A percentile compares a stretch with the other conserved stretches of the same genome.
Evolutionary conservation across 2,797 vertebrate genomes (phyloP).

Genomic region (Aldrovandia affinis): DNA sequence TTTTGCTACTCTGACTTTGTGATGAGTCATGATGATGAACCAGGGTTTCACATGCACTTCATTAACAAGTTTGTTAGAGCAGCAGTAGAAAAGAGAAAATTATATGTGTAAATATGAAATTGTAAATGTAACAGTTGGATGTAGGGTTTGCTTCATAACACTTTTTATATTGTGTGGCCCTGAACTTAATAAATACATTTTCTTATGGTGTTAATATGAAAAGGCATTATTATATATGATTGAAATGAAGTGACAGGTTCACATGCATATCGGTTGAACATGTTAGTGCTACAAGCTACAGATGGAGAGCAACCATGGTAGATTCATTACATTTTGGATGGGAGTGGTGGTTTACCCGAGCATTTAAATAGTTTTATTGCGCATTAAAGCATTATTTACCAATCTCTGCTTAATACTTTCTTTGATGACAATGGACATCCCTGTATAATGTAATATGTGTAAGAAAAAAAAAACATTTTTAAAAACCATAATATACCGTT

Average conservation of each 20-base stretch:
- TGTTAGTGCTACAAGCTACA: not conserved
- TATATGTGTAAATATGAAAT: not conserved
- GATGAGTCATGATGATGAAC: not conserved
- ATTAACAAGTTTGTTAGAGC: not conserved
- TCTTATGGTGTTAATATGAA: not conserved
- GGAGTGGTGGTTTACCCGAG: not conserved
- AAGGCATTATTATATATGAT: not conserved
- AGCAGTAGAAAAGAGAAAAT: not conserved
- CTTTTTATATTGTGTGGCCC: not conserved
- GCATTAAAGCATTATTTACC: slow-evolving; percentile 7
- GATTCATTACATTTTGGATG: not conserved
- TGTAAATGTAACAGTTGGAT: not conserved
- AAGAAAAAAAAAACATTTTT: too few species aligned
- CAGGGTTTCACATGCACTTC: not conserved
- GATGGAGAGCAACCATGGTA: not conserved
- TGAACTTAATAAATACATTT: not conserved
- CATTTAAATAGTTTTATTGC: not conserved
- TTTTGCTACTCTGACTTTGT: not conserved
- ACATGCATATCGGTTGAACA: not conserved
- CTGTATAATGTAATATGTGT: too few species aligned
- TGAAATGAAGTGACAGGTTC: not conserved
- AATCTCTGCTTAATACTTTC: not conserved
- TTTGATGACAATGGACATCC: too few species aligned
- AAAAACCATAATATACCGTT: not conserved
- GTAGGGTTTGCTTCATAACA: not conserved